These are phyloP conservation scores for Vultur gryphus DNA, from an alignment of 2,797 vertebrate genomes.

Conservation along the genomic window DNA sequence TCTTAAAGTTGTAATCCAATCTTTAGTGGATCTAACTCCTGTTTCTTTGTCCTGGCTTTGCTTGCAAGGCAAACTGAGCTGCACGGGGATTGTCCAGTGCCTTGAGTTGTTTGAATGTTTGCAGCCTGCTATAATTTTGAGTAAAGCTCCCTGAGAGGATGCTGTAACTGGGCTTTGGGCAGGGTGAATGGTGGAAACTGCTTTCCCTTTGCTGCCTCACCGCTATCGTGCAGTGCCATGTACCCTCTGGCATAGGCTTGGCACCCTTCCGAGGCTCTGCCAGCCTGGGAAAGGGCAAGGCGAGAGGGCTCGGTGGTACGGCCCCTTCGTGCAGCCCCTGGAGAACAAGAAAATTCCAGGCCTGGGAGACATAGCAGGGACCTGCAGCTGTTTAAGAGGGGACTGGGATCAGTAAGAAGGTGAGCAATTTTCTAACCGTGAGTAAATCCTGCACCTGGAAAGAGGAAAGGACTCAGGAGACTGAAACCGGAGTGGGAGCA, in stretches of 20 bases:
- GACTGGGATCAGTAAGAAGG: not conserved
- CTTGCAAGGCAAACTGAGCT: not conserved
- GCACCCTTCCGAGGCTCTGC: not conserved
- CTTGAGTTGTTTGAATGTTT: not conserved
- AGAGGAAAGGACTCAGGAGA: not conserved
- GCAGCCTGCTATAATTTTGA: not conserved
- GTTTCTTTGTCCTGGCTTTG: not conserved
- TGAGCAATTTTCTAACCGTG: not conserved
- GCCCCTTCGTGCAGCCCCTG: not conserved
- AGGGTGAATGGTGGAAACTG: not conserved
- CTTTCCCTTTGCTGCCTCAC: not conserved
- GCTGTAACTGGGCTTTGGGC: not conserved
- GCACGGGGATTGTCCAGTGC: not conserved
- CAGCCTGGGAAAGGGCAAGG: not conserved
- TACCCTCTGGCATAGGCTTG: rapidly evolving
- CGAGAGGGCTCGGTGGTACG: not conserved
- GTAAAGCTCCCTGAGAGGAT: not conserved
- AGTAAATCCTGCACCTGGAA: slow-evolving; percentile 21
- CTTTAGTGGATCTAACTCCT: not conserved
- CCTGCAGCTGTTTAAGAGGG: not conserved
- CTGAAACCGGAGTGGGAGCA: not conserved
- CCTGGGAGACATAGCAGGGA: not conserved
- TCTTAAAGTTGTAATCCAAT: not conserved
- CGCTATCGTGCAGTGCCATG: rapidly evolving
- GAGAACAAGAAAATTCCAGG: not conserved